Base-by-base conservation (phyloP, 2,888 invertebrate genomes). In the Ceraclea dissimilis region DNA sequence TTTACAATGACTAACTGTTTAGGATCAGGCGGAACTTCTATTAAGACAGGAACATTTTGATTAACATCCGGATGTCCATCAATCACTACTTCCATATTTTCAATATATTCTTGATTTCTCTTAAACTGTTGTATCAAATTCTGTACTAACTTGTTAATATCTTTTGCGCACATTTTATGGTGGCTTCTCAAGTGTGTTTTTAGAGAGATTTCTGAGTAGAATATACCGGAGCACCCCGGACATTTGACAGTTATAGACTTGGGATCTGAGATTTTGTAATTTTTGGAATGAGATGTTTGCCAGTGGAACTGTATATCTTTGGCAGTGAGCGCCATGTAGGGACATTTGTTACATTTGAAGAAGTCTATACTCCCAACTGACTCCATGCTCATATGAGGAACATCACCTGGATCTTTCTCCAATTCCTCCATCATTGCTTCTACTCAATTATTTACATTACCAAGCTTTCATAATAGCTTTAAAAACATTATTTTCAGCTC, bases 191-290 rank as follows among this genome's bases (percentile, higher is more conserved):
- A 71, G 67, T 88, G 87, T 4, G 79, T 76, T 63, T 82, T 73
- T 1, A 87, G 68, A 1, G 83, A 81, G 64, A 82, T 78, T 64
- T 79, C 79, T 10, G 80, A 79, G 64, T 80, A 82, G 65, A 86
- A 86, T 2, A 81, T 69, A 66, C 85, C 84, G 1, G 76, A 68
- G 66, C 86, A 87, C 8, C 85, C 86, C 13, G 86, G 85, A 64
- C 87, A 87, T 61, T 75, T 75, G 6, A 84, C 73, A 59, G 79
- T 77, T 54, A 76, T 72, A 62, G 79, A 73, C 64, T 80, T 78
- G 19, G 75, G 74, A 1, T 77, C 69, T n/a, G 57, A 34, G 1
- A 75, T 74, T 39, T 39, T 39, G 13, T 16, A n/a, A 39, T 39
- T 39, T 13, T 39, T 39, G 4, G 39, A n/a, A 61, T 80, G 79